Evolutionary conservation across 1,140 invertebrate species (phyloP), one percentile per base, ranked within the genome.

Genomic region (Halictus rubicundus): DNA sequence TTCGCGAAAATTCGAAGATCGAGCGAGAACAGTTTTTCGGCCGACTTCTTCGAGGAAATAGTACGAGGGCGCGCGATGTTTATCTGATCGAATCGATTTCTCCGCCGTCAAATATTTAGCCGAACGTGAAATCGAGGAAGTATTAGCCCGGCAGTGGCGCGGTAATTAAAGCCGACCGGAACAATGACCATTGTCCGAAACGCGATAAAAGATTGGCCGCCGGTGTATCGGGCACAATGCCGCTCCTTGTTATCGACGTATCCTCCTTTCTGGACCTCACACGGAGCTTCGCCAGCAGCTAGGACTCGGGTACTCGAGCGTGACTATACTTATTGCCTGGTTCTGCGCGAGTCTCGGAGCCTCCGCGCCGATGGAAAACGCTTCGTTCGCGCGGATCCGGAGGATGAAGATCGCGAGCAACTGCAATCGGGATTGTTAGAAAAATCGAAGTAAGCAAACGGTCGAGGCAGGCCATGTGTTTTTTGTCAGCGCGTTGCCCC

Each of bases 151-250:
- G 49, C 6, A 19, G 49, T 52, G 37, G 21, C 52, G 80, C 27
- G 39, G 61, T 83, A 85, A 85, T 85, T 85, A 85, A 85, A 64
- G 42, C 69, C n/a, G 8, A 21, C 25, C 32, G 46, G 57, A 85
- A 85, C 83, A 85, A 85, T 83, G 83, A 84, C 81, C 81, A 85
- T 83, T 83, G 81, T 83, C 81, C 78, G 65, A 85, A 81, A 81
- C n/a, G 61, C 54, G 82, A 76, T 77, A 85, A 77, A 52, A 81
- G 78, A 85, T 83, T 84, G 49, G 60, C 42, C 10, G 32, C 14
- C 23, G 39, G 0, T 46, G 63, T 78, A 69, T 82, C 61, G 32
- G 49, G 57, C 70, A 60, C 78, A 85, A 78, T 81, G 63, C 72
- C 66, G 68, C 68, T 46, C 60, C 78, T 85, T 84, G 60, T 85